A percentile compares a stretch with the other conserved stretches of the same genome.
Evolutionary conservation across 2,888 invertebrate genomes (phyloP).

Genomic region (Leucophora obtusa): DNA sequence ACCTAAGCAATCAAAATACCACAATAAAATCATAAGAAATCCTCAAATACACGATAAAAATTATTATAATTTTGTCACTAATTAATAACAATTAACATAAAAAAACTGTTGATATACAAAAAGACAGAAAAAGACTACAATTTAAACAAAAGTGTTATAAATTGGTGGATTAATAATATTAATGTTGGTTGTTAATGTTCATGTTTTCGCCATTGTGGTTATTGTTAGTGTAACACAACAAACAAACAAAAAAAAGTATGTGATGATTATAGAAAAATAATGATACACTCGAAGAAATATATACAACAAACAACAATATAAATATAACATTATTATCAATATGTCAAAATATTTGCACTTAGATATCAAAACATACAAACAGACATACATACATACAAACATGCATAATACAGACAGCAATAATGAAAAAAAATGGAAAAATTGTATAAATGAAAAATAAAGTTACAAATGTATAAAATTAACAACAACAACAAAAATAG

Average conservation of each 20-base stretch:
- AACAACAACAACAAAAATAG: slow-evolving; percentile 22
- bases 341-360: slow-evolving; percentile 77
- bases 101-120: slow-evolving; percentile 3
- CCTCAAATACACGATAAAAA: not conserved
- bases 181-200: slow-evolving; percentile 12
- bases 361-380: slow-evolving; percentile 66
- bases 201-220: not conserved
- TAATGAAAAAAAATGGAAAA: slow-evolving; percentile 27
- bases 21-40: slow-evolving; percentile 1
- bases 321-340: slow-evolving; percentile 60
- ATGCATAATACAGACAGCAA: slow-evolving; percentile 60
- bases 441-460: slow-evolving; percentile 19
- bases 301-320: slow-evolving; percentile 21
- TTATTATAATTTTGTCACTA: not conserved
- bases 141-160: slow-evolving; percentile 31
- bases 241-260: not conserved
- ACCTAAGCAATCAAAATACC: too few species aligned
- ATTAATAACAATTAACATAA: slow-evolving; percentile 9
- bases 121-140: slow-evolving; percentile 1
- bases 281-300: slow-evolving; percentile 31
- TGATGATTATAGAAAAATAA: slow-evolving; percentile 51
- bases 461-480: slow-evolving; percentile 23
- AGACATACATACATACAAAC: slow-evolving; percentile 60
- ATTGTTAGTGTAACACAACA: not conserved
- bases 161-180: slow-evolving; percentile 10